Conservation (phyloP, 2,888 invertebrate genomes). For the Chymomyza procnemis region DNA sequence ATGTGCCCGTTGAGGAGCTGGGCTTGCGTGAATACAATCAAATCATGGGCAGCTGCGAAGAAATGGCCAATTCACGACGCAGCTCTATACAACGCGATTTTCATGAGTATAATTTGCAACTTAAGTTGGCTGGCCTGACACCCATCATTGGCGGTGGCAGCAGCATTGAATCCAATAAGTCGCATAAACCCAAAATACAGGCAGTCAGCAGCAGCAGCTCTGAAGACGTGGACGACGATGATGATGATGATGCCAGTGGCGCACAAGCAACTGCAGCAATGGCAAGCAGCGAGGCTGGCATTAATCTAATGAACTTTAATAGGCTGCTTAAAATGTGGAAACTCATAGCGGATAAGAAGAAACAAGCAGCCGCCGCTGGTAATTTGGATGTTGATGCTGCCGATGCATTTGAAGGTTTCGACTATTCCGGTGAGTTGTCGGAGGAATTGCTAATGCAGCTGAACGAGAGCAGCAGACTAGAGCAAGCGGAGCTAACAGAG, state of each 20-base stretch:
- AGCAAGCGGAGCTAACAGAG: conserved; percentile 11
- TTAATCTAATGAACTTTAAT: conserved; percentile 55
- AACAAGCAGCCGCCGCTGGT: conserved; percentile 32
- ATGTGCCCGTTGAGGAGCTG: conserved; percentile 94
- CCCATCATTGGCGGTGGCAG: conserved; percentile 53
- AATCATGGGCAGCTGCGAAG: conserved; percentile 64
- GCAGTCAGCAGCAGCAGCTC: conserved; percentile 75
- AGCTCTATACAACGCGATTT: conserved; percentile 69
- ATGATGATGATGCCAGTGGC: conserved; percentile 40
- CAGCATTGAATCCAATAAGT: conserved; percentile 12
- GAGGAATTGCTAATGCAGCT: conserved; percentile 55
- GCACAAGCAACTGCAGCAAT: conserved; percentile 9
- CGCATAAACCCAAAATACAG: conserved; percentile 57
- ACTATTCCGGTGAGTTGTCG: conserved; percentile 55
- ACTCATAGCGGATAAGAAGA: conserved; percentile 69
- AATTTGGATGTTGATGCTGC: conserved; percentile 26
- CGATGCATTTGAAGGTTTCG: conserved; percentile 50
- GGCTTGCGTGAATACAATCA: conserved; percentile 84
- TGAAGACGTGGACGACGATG: conserved; percentile 65
- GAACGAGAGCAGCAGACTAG: conserved; percentile 36
- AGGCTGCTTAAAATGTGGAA: conserved; percentile 71
- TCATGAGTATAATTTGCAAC: conserved; percentile 59
- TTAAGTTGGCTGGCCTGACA: conserved; percentile 61
- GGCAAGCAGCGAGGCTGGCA: conserved; percentile 26
- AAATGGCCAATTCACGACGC: conserved; percentile 61